phyloP scores from a whole-genome alignment of 2,797 vertebrate genomes.

The Streptopelia turtur region DNA sequence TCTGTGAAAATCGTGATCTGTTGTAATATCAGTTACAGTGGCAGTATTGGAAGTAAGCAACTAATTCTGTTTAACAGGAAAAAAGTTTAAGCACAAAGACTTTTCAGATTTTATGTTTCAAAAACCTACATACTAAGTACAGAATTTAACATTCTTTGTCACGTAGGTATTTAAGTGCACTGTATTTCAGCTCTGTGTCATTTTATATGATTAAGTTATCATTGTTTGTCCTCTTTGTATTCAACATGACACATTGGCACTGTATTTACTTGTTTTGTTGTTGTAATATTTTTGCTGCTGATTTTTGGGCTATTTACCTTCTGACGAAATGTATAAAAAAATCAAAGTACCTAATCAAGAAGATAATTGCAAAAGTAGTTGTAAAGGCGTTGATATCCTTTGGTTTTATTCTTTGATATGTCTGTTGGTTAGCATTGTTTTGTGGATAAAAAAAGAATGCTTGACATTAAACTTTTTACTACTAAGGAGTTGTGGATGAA shows the following conservation, averaged over 20 bases:
- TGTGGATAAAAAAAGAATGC: conserved; percentile 79
- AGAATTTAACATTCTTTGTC: conserved; percentile 80
- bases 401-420: conserved; percentile 73
- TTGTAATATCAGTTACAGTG: conserved; percentile 84
- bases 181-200: conserved; percentile 81
- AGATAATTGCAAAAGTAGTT: conserved; percentile 68
- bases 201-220: conserved; percentile 84
- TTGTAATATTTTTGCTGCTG: conserved; percentile 81
- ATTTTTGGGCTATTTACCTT: conserved; percentile 74
- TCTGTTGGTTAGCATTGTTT: conserved; percentile 79
- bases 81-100: conserved; percentile 81
- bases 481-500: conserved; percentile 75
- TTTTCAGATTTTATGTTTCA: conserved; percentile 79
- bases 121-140: conserved; percentile 74
- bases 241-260: conserved; percentile 73
- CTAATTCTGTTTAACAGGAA: conserved; percentile 76
- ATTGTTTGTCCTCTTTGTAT: conserved; percentile 77
- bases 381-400: conserved; percentile 75
- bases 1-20: conserved; percentile 83
- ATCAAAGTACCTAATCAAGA: conserved; percentile 68
- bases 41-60: conserved; percentile 84
- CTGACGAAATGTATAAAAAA: conserved; percentile 61
- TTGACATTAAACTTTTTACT: conserved; percentile 78
- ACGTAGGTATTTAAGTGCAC: conserved; percentile 81
- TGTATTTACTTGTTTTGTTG: conserved; percentile 76